These are phyloP conservation scores for Porites cylindrica DNA, from an alignment of 92 coral and sea anemone species.

Conservation along the genomic window DNA sequence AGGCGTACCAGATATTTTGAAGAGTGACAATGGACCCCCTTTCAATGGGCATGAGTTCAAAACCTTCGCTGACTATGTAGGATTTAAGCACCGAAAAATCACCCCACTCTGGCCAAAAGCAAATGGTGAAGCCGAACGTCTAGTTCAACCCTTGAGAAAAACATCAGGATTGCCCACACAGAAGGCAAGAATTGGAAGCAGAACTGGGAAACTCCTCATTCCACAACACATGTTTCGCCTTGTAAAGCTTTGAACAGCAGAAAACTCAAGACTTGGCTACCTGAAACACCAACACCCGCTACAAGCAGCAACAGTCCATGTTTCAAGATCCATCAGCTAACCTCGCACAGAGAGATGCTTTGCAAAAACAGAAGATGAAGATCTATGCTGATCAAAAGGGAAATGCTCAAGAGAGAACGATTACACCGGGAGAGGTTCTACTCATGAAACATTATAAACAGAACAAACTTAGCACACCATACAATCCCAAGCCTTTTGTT, in stretches of 20 bases:
- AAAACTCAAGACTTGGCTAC: slow-evolving; percentile 6
- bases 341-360: neutral
- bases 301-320: slow-evolving; percentile 13
- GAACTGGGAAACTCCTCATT: slow-evolving; percentile 57
- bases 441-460: slow-evolving; percentile 54
- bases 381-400: slow-evolving; percentile 44
- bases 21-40: too few relatives aligned
- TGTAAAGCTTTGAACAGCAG: too few relatives aligned
- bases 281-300: slow-evolving; percentile 26
- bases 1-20: too few relatives aligned
- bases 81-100: slow-evolving; percentile 51
- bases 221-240: slow-evolving; percentile 58
- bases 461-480: slow-evolving; percentile 59
- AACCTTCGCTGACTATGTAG: slow-evolving; percentile 50
- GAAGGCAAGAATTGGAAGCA: slow-evolving; percentile 63
- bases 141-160: neutral
- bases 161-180: slow-evolving; percentile 32
- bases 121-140: slow-evolving; percentile 6
- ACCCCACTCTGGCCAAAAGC: slow-evolving; percentile 12
- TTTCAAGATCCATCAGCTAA: slow-evolving; percentile 6
- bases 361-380: neutral
- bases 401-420: slow-evolving; percentile 21
- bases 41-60: slow-evolving; percentile 23
- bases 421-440: slow-evolving; percentile 60
- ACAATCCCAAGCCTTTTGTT: slow-evolving; percentile 56